Conservation (phyloP, 2,113 vertebrate genomes). For the Rhinoderma darwinii region DNA sequence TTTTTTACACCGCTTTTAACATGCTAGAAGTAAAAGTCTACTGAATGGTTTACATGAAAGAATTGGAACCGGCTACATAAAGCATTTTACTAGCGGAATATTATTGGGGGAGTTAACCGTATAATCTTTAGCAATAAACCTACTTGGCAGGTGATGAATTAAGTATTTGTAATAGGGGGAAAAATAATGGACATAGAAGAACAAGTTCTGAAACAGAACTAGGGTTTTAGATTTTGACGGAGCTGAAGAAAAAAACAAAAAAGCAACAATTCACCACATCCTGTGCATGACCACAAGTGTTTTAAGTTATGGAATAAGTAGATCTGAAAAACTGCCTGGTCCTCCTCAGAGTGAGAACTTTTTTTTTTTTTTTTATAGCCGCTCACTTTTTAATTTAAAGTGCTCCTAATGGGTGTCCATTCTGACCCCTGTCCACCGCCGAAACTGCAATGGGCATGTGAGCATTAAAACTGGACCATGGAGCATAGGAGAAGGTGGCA, state of each 20-base stretch:
- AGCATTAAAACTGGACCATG: too few species aligned
- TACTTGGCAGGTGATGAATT: conserved; percentile 11
- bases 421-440: too few species aligned
- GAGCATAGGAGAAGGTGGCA: too few species aligned
- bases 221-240: neutral
- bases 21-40: conserved; percentile 9
- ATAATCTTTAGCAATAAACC: conserved; percentile 5
- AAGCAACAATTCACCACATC: too few species aligned
- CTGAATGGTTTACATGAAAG: conserved; percentile 14
- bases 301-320: neutral
- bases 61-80: conserved; percentile 6
- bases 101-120: neutral
- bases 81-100: neutral
- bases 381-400: too few species aligned
- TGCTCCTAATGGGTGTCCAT: too few species aligned
- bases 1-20: neutral
- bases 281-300: neutral
- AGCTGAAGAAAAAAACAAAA: neutral
- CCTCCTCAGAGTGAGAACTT: too few species aligned
- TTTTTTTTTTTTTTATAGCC: too few species aligned
- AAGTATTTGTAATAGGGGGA: neutral
- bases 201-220: neutral
- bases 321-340: neutral
- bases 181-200: conserved; percentile 2
- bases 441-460: too few species aligned